Evolutionary conservation across 2,113 vertebrate genomes (phyloP).

Genomic region (Xenopus borealis): DNA sequence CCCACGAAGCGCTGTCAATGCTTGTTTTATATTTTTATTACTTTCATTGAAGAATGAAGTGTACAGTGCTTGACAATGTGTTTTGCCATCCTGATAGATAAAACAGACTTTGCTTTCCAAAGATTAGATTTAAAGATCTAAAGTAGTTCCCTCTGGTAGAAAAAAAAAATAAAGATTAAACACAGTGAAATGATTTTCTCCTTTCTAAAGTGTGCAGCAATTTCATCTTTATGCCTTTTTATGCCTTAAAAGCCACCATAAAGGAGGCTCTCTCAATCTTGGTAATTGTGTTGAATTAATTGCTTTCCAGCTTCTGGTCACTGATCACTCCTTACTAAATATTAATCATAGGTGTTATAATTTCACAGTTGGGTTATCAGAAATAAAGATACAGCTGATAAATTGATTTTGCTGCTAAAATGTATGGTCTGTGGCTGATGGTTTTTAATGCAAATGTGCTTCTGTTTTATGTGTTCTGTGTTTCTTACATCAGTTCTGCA

Average conservation of each 20-base stretch:
- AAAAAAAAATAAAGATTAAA: not conserved
- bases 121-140: not conserved
- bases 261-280: slow-evolving; percentile 20
- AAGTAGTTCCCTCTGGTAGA: not conserved
- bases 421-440: slow-evolving; percentile 22
- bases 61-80: no score
- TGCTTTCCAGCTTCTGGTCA: slow-evolving; percentile 37
- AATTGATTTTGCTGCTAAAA: slow-evolving; percentile 34
- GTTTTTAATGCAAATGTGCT: slow-evolving; percentile 40
- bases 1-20: no score
- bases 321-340: slow-evolving; percentile 34
- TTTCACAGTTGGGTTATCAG: slow-evolving; percentile 41
- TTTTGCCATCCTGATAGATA: no score
- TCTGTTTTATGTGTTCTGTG: slow-evolving; percentile 26
- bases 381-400: slow-evolving; percentile 38
- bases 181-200: not conserved
- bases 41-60: no score
- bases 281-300: slow-evolving; percentile 39
- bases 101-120: slow-evolving; percentile 2
- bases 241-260: slow-evolving; percentile 26
- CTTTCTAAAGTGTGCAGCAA: not conserved
- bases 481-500: slow-evolving; percentile 4
- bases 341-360: slow-evolving; percentile 44
- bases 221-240: slow-evolving; percentile 11
- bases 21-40: no score